phyloP scores from a whole-genome alignment of 2,888 invertebrate genomes.

The Steinernema scapterisci region DNA sequence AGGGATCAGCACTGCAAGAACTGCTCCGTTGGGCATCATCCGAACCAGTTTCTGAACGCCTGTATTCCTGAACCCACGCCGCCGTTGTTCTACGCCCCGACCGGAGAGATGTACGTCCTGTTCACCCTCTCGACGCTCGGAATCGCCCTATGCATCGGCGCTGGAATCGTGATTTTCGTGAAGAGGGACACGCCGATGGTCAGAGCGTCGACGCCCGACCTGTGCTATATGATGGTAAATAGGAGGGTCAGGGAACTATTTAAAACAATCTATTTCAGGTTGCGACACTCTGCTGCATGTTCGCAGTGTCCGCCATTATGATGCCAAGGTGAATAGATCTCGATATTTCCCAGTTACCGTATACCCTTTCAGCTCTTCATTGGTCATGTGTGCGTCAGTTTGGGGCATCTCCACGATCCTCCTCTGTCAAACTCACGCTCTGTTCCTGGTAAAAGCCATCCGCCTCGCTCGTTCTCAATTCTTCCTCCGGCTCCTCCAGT shows the following conservation, averaged over 20 bases:
- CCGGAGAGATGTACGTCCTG: slow-evolving; percentile 36
- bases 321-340: slow-evolving; percentile 31
- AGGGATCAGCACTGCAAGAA: slow-evolving; percentile 8
- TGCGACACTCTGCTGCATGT: slow-evolving; percentile 20
- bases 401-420: slow-evolving; percentile 33
- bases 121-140: slow-evolving; percentile 23
- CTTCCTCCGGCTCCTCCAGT: slow-evolving; percentile 21
- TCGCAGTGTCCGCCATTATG: slow-evolving; percentile 29
- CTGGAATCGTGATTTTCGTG: slow-evolving; percentile 26
- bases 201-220: slow-evolving; percentile 36
- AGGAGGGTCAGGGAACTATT: background rate
- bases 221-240: slow-evolving; percentile 13
- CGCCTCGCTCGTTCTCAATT: slow-evolving; percentile 33
- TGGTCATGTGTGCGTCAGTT: slow-evolving; percentile 34
- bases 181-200: slow-evolving; percentile 36
- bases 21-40: slow-evolving; percentile 21
- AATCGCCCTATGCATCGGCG: background rate
- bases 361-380: background rate
- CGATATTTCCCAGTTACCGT: no score
- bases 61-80: slow-evolving; percentile 34
- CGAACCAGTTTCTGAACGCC: slow-evolving; percentile 28
- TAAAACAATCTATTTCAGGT: background rate
- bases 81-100: slow-evolving; percentile 33
- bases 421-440: slow-evolving; percentile 31
- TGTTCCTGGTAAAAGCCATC: slow-evolving; percentile 37